phyloP scores from a whole-genome alignment of 2,888 invertebrate species.

The Fissipunctia ypsillon region DNA sequence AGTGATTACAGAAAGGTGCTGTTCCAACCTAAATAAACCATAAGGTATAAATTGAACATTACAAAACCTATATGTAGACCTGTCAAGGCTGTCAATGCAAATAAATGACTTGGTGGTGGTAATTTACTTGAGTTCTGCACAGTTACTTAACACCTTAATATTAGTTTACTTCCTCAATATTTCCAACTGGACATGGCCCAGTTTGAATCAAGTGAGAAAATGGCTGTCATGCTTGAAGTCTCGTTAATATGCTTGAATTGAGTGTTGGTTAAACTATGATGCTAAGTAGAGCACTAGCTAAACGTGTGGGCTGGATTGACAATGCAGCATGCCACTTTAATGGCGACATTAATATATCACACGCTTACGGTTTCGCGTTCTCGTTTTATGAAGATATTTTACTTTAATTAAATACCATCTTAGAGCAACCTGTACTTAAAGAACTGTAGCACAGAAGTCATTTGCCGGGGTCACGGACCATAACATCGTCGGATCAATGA shows the following conservation, averaged over 20 bases:
- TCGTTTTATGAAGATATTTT: too few species aligned
- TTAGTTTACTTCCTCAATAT: slow-evolving; percentile 73
- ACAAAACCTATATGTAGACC: slow-evolving; percentile 31
- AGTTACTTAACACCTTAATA: slow-evolving; percentile 50
- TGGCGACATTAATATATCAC: too few species aligned
- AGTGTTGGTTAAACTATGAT: slow-evolving; percentile 3
- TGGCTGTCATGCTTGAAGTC: slow-evolving; percentile 19
- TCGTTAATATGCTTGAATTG: slow-evolving; percentile 27
- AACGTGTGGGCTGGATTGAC: slow-evolving; percentile 6
- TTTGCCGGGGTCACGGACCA: too few species aligned
- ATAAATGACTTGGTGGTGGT: slow-evolving; percentile 46
- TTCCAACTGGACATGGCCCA: slow-evolving; percentile 67
- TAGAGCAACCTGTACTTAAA: too few species aligned
- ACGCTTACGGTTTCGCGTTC: too few species aligned
- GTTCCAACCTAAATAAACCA: slow-evolving; percentile 11
- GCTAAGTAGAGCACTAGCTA: slow-evolving; percentile 1
- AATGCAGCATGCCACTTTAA: too few species aligned
- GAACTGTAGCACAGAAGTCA: too few species aligned
- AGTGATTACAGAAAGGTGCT: background rate
- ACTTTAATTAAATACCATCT: too few species aligned
- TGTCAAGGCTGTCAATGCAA: slow-evolving; percentile 56
- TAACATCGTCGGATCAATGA: too few species aligned
- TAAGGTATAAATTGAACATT: slow-evolving; percentile 10
- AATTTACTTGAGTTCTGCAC: slow-evolving; percentile 47
- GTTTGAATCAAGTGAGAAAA: slow-evolving; percentile 44